Conservation (phyloP, 2,797 vertebrate genomes). For the Enteromius fasciolatus region DNA sequence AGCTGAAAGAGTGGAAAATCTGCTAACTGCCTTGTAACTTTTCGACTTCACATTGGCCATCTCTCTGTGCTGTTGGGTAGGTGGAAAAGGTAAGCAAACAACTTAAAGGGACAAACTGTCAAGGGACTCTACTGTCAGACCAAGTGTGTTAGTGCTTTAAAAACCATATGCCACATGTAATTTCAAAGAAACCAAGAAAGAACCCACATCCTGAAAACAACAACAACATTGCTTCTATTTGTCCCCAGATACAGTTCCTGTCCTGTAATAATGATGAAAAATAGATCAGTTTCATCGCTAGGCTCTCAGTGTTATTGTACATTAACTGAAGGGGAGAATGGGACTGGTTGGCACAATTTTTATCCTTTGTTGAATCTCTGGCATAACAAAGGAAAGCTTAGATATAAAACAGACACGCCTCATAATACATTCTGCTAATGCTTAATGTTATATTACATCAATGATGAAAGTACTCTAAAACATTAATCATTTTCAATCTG, state of each 20-base stretch:
- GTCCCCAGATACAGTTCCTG: constrained; percentile 7
- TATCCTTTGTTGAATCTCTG: not conserved
- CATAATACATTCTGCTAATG: not conserved
- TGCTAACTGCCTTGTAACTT: constrained; percentile 1
- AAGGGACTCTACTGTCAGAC: not conserved
- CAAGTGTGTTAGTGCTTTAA: not conserved
- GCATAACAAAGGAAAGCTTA: not conserved
- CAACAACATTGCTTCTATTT: not conserved
- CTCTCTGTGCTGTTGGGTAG: not conserved
- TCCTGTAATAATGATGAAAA: constrained; percentile 2
- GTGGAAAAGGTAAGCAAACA: not conserved
- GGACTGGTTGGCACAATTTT: not conserved
- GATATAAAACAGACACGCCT: not conserved
- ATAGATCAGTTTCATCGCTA: not conserved
- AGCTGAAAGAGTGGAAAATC: constrained; percentile 24
- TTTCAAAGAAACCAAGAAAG: not conserved
- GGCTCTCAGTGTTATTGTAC: not conserved
- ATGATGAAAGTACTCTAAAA: not conserved
- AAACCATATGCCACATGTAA: constrained; percentile 1
- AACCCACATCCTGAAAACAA: not conserved
- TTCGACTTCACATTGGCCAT: not conserved
- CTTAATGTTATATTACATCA: not conserved
- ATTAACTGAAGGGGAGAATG: not conserved
- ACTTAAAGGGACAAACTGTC: not conserved
- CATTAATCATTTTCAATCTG: not conserved